phyloP scores from a whole-genome alignment of 2,888 invertebrate species.

The Cerceris ruficornis region DNA sequence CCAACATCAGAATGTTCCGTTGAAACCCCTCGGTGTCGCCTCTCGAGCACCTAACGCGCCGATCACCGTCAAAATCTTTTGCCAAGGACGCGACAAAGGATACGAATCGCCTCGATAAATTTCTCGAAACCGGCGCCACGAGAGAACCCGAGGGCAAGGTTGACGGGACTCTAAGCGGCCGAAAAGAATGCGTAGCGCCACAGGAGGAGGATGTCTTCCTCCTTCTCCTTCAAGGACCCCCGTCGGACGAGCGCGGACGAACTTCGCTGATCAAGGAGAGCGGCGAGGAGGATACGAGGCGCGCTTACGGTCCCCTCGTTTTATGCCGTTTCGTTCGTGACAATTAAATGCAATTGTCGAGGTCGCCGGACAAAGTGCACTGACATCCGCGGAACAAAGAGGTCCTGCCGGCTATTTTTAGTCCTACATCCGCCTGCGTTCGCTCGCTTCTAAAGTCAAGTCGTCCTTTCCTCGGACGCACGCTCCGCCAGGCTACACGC shows the following conservation, averaged over 20 bases:
- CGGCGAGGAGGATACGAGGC: not conserved
- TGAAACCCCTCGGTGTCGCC: too few relatives aligned
- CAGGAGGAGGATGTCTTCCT: constrained; percentile 22
- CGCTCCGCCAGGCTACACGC: not conserved
- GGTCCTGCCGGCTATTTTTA: constrained; percentile 43
- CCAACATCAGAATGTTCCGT: too few relatives aligned
- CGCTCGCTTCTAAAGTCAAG: constrained; percentile 25
- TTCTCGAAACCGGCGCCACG: constrained; percentile 30
- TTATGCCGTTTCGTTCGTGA: constrained; percentile 39
- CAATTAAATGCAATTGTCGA: constrained; percentile 56
- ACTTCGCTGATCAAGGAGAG: constrained; percentile 38
- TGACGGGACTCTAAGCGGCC: constrained; percentile 30
- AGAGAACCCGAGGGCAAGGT: constrained; percentile 32
- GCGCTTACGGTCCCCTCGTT: not conserved
- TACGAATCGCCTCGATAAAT: constrained; percentile 49
- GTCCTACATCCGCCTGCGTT: constrained; percentile 35
- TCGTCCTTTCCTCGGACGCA: constrained; percentile 34
- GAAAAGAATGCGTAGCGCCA: constrained; percentile 33
- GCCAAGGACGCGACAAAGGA: not conserved
- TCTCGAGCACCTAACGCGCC: not conserved
- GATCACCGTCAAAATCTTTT: not conserved
- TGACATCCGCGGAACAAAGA: constrained; percentile 56
- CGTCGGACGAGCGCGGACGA: not conserved
- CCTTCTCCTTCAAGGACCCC: constrained; percentile 30
- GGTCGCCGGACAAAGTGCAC: constrained; percentile 26